A percentile compares a stretch with the other conserved stretches of the same genome.
These are phyloP conservation scores for Caenorhabditis remanei DNA, from an alignment of 1,140 invertebrate genomes.

Conservation along the genomic window DNA sequence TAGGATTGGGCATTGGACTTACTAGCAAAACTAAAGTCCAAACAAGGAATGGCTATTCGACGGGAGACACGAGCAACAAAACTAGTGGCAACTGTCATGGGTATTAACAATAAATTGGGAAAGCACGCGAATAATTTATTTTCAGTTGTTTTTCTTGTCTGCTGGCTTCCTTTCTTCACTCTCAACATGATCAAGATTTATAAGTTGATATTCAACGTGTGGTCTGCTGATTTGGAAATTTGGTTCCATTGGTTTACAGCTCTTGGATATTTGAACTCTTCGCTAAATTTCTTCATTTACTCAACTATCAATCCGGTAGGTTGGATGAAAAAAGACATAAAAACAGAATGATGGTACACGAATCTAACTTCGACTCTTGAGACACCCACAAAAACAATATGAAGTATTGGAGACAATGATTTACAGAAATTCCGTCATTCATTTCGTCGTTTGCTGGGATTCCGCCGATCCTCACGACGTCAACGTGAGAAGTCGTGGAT, in stretches of 20 bases:
- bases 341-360: too few relatives aligned
- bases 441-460: constrained; percentile 73
- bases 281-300: constrained; percentile 77
- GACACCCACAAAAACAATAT: not conserved
- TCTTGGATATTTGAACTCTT: constrained; percentile 77
- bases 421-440: constrained; percentile 75
- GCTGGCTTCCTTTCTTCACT: constrained; percentile 78
- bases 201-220: constrained; percentile 68
- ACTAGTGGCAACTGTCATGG: constrained; percentile 77
- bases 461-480: constrained; percentile 65
- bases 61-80: constrained; percentile 76
- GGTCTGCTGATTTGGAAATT: constrained; percentile 71
- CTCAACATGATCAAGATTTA: constrained; percentile 78
- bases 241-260: constrained; percentile 77
- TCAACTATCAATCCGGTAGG: constrained; percentile 77
- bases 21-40: constrained; percentile 77
- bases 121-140: not conserved
- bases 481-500: constrained; percentile 73
- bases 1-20: constrained; percentile 77
- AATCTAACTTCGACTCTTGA: not conserved
- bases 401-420: constrained; percentile 47
- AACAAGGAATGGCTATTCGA: constrained; percentile 78
- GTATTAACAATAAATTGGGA: constrained; percentile 58
- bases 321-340: too few relatives aligned
- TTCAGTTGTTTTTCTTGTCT: constrained; percentile 77